A percentile compares a stretch with the other conserved stretches of the same genome.
Conservation (phyloP, 2,113 vertebrate genomes). For the Irena cyanogastra region DNA sequence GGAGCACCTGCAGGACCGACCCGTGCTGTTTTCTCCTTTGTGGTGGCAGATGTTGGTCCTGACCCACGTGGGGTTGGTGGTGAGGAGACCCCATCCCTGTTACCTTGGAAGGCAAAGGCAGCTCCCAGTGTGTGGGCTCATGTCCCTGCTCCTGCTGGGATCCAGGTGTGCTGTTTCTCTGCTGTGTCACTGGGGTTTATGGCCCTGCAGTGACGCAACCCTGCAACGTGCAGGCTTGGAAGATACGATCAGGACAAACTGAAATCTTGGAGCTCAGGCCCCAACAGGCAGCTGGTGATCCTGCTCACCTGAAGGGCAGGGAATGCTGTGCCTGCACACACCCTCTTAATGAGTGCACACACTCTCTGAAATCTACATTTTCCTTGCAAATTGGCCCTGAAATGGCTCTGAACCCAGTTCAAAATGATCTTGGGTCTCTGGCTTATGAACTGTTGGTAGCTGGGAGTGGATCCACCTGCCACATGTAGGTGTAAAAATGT, state of each 20-base stretch:
- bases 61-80: fast-evolving
- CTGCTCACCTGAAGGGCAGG: neutral
- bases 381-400: neutral
- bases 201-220: neutral
- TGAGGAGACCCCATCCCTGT: neutral
- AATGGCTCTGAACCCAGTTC: neutral
- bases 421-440: neutral
- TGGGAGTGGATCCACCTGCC: neutral
- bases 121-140: fast-evolving
- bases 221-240: neutral
- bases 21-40: neutral
- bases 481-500: neutral
- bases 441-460: neutral
- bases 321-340: slow-evolving; percentile 16
- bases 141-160: neutral
- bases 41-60: neutral
- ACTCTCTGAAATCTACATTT: neutral
- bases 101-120: neutral
- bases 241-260: slow-evolving; percentile 17
- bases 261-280: slow-evolving; percentile 29
- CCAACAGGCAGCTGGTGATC: slow-evolving; percentile 12
- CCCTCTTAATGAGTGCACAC: neutral
- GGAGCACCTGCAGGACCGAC: neutral
- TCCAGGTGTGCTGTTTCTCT: neutral
- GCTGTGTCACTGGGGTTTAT: neutral